These are phyloP conservation scores for rabbit (Oryctolagus cuniculus) DNA, from an alignment of 2,113 vertebrate species.

Conservation along the genomic window DNA sequence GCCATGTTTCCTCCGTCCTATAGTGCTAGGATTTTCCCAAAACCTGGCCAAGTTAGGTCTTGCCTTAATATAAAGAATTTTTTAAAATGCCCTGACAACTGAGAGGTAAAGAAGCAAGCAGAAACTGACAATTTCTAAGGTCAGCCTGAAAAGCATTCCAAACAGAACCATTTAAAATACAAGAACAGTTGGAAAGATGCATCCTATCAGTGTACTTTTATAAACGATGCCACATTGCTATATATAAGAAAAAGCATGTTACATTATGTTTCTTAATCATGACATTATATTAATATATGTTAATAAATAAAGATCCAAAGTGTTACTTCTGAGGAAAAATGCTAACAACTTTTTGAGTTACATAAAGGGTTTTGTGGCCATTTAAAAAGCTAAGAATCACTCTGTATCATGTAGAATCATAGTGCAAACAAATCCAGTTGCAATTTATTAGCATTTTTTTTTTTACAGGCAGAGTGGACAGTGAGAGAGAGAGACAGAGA, in stretches of 20 bases:
- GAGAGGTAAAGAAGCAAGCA: conserved; percentile 61
- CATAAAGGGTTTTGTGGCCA: conserved; percentile 4
- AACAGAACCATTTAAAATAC: conserved; percentile 35
- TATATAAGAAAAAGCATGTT: conserved; percentile 12
- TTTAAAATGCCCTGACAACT: conserved; percentile 51
- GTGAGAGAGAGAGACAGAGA: too few relatives aligned
- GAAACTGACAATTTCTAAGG: conserved; percentile 24
- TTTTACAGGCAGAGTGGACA: too few relatives aligned
- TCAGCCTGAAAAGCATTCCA: conserved; percentile 21
- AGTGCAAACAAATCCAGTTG: conserved; percentile 53
- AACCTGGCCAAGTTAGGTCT: conserved; percentile 62
- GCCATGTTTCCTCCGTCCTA: conserved; percentile 76
- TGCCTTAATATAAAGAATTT: conserved; percentile 70
- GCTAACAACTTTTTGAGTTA: conserved; percentile 9
- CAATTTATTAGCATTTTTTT: conserved; percentile 67
- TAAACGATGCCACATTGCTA: not conserved
- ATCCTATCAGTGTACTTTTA: conserved; percentile 33
- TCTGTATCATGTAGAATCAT: not conserved
- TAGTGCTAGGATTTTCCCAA: conserved; percentile 67
- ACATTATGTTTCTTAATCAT: conserved; percentile 8
- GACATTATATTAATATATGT: not conserved
- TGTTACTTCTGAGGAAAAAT: conserved; percentile 3
- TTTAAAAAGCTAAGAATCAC: conserved; percentile 39
- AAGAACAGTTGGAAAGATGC: conserved; percentile 17
- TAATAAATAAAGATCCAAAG: conserved; percentile 15